Evolutionary conservation across 2,888 invertebrate species (phyloP).

Genomic region (Girardia tigrina): DNA sequence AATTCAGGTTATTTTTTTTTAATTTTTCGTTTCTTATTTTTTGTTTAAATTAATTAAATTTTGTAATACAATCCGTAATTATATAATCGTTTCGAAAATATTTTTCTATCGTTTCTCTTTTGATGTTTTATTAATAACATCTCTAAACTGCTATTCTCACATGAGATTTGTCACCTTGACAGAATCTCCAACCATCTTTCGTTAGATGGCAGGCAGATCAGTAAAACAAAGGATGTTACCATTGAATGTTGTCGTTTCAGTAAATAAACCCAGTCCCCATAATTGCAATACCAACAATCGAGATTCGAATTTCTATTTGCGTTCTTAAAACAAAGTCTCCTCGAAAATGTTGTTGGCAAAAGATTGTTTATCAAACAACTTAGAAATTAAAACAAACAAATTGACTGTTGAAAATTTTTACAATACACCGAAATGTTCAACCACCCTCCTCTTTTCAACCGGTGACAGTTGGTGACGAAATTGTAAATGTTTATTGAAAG

Average conservation of each 20-base stretch:
- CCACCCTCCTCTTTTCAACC: background rate
- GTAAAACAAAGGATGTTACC: background rate
- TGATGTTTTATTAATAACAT: background rate
- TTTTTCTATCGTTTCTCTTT: background rate
- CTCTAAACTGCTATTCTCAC: background rate
- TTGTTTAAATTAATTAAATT: too few species aligned
- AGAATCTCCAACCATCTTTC: background rate
- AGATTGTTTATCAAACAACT: conserved; percentile 23
- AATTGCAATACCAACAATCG: conserved; percentile 10
- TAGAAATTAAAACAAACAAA: conserved; percentile 8
- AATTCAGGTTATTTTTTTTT: too few species aligned
- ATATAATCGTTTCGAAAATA: too few species aligned
- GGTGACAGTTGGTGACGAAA: conserved; percentile 19
- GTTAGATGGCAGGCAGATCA: background rate
- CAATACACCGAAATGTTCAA: background rate
- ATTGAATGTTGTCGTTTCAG: background rate
- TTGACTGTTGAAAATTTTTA: too few species aligned
- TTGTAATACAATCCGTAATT: too few species aligned
- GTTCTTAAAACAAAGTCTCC: background rate
- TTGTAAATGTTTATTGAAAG: conserved; percentile 11
- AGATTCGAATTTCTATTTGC: background rate
- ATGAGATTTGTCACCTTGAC: background rate
- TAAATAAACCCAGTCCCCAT: conserved; percentile 3
- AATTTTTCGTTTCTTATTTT: too few species aligned
- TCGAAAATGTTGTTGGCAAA: background rate